These are phyloP conservation scores for Lasius platythorax DNA, from an alignment of 2,888 invertebrate species.

Conservation along the genomic window DNA sequence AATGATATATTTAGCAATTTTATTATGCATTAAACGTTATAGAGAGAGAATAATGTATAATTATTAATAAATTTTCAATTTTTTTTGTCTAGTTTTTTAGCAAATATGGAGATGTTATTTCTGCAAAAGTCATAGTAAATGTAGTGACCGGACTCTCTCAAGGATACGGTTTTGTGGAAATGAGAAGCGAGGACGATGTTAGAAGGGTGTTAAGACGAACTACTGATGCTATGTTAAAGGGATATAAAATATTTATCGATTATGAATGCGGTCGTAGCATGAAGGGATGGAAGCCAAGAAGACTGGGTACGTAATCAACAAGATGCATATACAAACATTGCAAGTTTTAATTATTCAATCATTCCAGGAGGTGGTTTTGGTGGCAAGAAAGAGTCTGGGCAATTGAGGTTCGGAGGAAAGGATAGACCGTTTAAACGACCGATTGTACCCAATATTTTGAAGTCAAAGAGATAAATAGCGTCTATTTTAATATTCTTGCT, in stretches of 20 bases:
- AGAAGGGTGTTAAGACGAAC: conserved; percentile 89
- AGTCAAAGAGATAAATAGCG: conserved; percentile 11
- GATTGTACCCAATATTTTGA: conserved; percentile 82
- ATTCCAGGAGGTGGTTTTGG: conserved; percentile 93
- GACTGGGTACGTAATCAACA: conserved; percentile 87
- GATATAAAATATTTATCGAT: conserved; percentile 91
- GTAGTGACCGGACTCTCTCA: conserved; percentile 94
- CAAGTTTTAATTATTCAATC: not conserved
- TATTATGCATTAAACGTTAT: not conserved
- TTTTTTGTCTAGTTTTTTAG: conserved; percentile 89
- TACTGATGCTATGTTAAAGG: conserved; percentile 89
- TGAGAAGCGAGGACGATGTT: conserved; percentile 88
- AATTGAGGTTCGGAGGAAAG: conserved; percentile 94
- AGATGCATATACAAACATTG: not conserved
- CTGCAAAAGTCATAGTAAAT: conserved; percentile 88
- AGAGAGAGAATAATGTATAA: not conserved
- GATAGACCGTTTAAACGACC: conserved; percentile 92
- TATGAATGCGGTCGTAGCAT: conserved; percentile 91
- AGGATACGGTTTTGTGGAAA: conserved; percentile 96
- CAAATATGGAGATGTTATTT: conserved; percentile 89
- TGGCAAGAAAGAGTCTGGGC: conserved; percentile 94
- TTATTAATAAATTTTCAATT: conserved; percentile 45
- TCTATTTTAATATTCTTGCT: not conserved
- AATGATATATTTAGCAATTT: not conserved
- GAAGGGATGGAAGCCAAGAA: conserved; percentile 93